These are phyloP conservation scores for Muraenolepis orangiensis DNA, from an alignment of 2,797 vertebrate genomes.

Conservation along the genomic window DNA sequence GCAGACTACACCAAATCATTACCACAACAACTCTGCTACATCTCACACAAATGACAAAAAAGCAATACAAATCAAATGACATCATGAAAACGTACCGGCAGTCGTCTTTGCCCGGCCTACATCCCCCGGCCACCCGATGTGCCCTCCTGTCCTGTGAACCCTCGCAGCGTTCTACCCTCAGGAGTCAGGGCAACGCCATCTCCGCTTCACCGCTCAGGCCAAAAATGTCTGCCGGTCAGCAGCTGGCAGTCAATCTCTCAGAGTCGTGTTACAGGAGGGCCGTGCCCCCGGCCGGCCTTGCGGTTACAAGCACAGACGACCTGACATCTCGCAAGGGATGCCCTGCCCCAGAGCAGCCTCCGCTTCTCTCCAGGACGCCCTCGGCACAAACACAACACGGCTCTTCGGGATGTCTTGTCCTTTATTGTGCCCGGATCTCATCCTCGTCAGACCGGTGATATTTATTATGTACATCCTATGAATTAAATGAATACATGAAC, in stretches of 20 bases:
- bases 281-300: neutral
- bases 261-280: neutral
- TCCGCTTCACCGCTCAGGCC: neutral
- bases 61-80: neutral
- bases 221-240: neutral
- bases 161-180: neutral
- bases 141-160: neutral
- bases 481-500: conserved; percentile 3
- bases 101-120: neutral
- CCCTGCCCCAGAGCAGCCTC: neutral
- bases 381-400: neutral
- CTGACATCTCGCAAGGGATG: neutral
- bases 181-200: neutral
- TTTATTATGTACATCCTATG: neutral
- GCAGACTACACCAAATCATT: neutral
- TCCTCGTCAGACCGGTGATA: neutral
- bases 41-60: neutral
- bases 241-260: neutral
- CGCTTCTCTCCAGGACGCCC: neutral
- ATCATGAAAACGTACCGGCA: neutral
- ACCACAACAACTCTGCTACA: neutral
- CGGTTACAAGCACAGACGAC: neutral
- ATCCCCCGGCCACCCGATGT: neutral
- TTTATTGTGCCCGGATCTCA: neutral
- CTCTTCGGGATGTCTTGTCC: neutral